Percentiles rank a stretch among this genome's conserved stretches.
These are phyloP conservation scores for Mycalesis mineus DNA, from an alignment of 2,888 invertebrate species.

Conservation along the genomic window DNA sequence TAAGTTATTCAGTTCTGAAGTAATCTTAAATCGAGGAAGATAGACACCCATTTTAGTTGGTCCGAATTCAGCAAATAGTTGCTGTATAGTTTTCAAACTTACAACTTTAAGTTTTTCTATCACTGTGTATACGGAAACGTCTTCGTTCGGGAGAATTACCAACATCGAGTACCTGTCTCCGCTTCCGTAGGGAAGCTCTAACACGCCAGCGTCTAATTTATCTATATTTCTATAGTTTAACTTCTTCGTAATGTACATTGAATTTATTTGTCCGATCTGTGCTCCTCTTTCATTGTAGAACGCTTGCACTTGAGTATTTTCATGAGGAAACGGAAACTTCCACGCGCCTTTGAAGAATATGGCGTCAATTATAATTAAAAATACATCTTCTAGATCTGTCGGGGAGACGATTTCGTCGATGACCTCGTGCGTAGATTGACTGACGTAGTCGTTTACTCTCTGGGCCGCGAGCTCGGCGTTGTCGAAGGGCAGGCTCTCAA, in stretches of 20 bases:
- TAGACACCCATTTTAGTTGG: slow-evolving; percentile 71
- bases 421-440: slow-evolving; percentile 47
- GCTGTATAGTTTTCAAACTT: slow-evolving; percentile 66
- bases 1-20: slow-evolving; percentile 64
- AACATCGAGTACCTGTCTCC: slow-evolving; percentile 79
- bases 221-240: slow-evolving; percentile 41
- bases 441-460: slow-evolving; percentile 53
- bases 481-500: slow-evolving; percentile 43
- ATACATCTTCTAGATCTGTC: slow-evolving; percentile 44
- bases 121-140: slow-evolving; percentile 58
- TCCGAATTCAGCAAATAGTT: slow-evolving; percentile 49
- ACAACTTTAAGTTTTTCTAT: slow-evolving; percentile 66
- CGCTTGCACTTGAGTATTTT: slow-evolving; percentile 45
- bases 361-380: slow-evolving; percentile 53
- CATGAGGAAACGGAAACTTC: slow-evolving; percentile 44
- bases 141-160: slow-evolving; percentile 76
- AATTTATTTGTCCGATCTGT: slow-evolving; percentile 53
- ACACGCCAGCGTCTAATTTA: slow-evolving; percentile 43
- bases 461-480: slow-evolving; percentile 41
- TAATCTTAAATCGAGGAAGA: slow-evolving; percentile 79
- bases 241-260: slow-evolving; percentile 45
- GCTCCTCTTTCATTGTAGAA: slow-evolving; percentile 50
- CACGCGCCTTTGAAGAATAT: slow-evolving; percentile 62
- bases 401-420: slow-evolving; percentile 55
- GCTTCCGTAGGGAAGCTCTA: slow-evolving; percentile 60